Evolutionary conservation across 2,113 vertebrate species (phyloP), one percentile per base, ranked within the genome.

Genomic region (Carassius auratus): DNA sequence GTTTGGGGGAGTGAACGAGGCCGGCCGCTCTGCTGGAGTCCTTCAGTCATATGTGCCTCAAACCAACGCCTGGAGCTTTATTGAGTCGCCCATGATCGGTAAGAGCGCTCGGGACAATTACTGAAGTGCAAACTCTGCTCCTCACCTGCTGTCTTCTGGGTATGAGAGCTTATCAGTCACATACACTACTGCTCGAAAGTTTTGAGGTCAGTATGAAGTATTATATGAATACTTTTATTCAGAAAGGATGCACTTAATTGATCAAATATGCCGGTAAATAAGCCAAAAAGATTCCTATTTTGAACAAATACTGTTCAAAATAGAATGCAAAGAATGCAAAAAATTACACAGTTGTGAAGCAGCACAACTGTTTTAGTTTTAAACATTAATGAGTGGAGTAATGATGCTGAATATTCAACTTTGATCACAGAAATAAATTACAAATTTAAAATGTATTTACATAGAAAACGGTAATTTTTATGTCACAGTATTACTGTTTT

Each of bases 31-130:
- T 0, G 98, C 98, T 0, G 97, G 98, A 0, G 97, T 99, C 84
- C 89, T 99, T 17, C 98, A 99, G 92, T 99, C 98, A 38, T 99
- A 97, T 15, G 87, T 97, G 3, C 98, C 98, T 2, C 97, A 97
- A 91, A 99, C 95, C 85, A 97, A 99, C 89, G 91, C 96, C 0
- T 99, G 98, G 98, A 99, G 96, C 84, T 99, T 99, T 88, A 99
- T 99, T 7, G 98, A 99, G 90, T 99, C 98, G 1, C 98, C 98
- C 0, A 99, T 99, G 98, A 99, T 99, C 7, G 98, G 98, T 99
- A 94, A 95, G 96, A 57, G 48, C 7, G 23, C 19, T 7, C 15
- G 1, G 4, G 7, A 52, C 8, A 50, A 71, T 38, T 21, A 74
- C 38, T 57, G 19, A 64, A 9, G 36, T 62, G 62, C 17, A 12